Base-by-base conservation (phyloP, 1,140 invertebrate species). In the Pissodes strobi region DNA sequence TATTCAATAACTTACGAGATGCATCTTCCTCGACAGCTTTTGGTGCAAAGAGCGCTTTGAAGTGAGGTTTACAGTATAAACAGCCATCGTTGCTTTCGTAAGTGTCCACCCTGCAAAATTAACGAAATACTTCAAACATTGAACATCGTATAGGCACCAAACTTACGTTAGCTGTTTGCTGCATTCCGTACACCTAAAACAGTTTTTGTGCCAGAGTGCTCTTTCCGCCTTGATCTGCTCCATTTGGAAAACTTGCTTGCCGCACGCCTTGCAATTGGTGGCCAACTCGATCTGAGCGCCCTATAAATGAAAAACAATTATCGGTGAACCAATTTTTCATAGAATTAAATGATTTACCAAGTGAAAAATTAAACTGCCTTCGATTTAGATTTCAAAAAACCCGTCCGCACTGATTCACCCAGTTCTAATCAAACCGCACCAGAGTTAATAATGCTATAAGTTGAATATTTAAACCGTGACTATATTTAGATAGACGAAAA, bases 241-340 rank as follows among this genome's bases (percentile, higher is more conserved):
- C 93, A 96, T 95, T 80, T 93, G 92, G 79, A 95, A 97, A 8
- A 95, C 94, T 55, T 89, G 86, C 73, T 93, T 92, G n/a, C 84
- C 82, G 78, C 94, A 97, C 61, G 87, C 85, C 70, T 87, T 87
- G 74, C 93, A 96, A 57, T 85, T 86, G 1, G 80, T 79, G 66
- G 80, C 82, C 38, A 85, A 80, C 46, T 85, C 81, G 18, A 73
- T 59, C 58, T 78, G 76, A 27, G 67, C 60, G 27, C 74, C 72
- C 74, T 77, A 52, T 51, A 58, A 49, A 1, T 53, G 6, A 34
- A n/a, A 10, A 5, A 37, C 5, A 22, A 59, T 27, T 17, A 41
- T 27, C 17, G 2, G 9, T 27, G 9, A 27, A 27, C 4, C 4
- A 5, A 5, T 27, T 5, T 27, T 27, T 27, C 25, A 27, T 5